Percentiles rank a stretch among this genome's conserved stretches.
Evolutionary conservation across 35 echinoderm and acorn worm genomes (phyloP).

Genomic region (Lytechinus variegatus): DNA sequence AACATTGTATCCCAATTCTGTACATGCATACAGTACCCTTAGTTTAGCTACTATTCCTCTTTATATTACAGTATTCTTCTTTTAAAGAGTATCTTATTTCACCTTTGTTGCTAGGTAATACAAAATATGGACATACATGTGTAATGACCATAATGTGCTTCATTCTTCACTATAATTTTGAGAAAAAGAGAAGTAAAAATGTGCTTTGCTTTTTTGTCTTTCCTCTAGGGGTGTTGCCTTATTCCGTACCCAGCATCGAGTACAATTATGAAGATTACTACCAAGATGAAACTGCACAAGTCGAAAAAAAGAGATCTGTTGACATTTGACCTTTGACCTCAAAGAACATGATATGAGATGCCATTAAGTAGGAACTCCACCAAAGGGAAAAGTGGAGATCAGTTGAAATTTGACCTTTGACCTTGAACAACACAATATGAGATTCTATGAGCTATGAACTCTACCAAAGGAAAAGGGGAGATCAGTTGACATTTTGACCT

Average conservation of each 20-base stretch:
- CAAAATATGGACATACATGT: too few relatives aligned
- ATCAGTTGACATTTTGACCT: too few relatives aligned
- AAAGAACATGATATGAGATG: neutral
- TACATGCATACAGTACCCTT: neutral
- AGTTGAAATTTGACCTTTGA: too few relatives aligned
- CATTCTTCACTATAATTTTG: neutral
- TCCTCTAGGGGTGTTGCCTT: conserved; percentile 63
- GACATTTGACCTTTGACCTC: conserved; percentile 1
- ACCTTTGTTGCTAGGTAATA: neutral
- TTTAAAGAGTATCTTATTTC: neutral
- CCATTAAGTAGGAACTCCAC: neutral
- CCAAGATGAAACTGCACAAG: neutral
- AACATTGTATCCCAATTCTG: neutral
- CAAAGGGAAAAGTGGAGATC: too few relatives aligned
- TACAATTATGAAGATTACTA: conserved; percentile 79
- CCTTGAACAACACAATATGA: too few relatives aligned
- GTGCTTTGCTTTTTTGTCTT: neutral
- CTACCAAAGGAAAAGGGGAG: too few relatives aligned
- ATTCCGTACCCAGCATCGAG: conserved; percentile 61
- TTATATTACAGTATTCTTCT: neutral
- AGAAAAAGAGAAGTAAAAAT: neutral
- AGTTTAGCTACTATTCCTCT: neutral
- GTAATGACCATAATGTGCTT: neutral
- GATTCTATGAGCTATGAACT: too few relatives aligned
- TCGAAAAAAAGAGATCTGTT: neutral